Base-by-base conservation (phyloP, 2,113 vertebrate genomes). In the Catharus minimus region DNA sequence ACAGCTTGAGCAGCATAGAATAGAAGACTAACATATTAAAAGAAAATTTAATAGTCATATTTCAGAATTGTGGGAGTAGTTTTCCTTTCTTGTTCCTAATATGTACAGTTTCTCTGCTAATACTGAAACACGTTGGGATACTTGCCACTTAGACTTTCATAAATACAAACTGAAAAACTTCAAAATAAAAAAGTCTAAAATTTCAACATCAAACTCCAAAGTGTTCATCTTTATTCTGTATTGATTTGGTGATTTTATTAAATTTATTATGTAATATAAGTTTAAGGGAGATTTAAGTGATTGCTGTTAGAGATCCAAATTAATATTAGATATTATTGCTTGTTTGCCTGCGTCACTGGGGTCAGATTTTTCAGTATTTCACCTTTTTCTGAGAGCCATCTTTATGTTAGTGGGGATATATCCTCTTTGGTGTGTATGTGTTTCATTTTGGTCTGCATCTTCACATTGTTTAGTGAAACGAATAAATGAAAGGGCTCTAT, bases 401-500 rank as follows among this genome's bases (percentile, higher is more conserved):
- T 80, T 74, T 64, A 49, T 75, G 49, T 13, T 43, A 46, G n/a
- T 26, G 15, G 20, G 15, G 36, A 53, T 20, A 21, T 18, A 71
- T 41, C 11, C 61, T 78, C 66, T 68, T 85, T 49, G 53, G 23
- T 65, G 24, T 65, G 39, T 53, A 32, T 60, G 11, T 61, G 7
- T 89, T 75, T 84, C 69, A 61, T 82, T 73, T 76, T 92, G 36
- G 41, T 75, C 86, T 50, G n/a, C 26, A 87, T 94, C 67, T 88
- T 95, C 83, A 91, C 62, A 80, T 62, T 93, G 77, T 94, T 94
- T 91, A 80, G 69, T 89, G 78, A 96, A 95, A 93, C 46, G 10
- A 92, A 84, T 85, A 95, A 92, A 96, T 94, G 71, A 94, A 88
- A 32, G 26, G 7, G 9, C 3, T 38, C 19, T 50, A 27, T 71